Evolutionary conservation across 2,797 vertebrate genomes (phyloP).

Genomic region (Microhierax caerulescens): DNA sequence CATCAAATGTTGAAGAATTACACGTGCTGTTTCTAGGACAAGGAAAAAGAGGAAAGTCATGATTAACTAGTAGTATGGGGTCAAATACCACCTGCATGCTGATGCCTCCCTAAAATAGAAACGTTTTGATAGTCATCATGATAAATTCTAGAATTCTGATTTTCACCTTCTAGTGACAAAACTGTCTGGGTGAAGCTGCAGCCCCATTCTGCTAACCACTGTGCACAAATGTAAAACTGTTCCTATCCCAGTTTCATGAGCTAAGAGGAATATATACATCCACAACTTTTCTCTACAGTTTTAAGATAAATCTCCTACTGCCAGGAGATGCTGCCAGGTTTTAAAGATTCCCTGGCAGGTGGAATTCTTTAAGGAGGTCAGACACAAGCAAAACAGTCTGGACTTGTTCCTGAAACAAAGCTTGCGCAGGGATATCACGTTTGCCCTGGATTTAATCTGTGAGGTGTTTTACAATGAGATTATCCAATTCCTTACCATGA

Average conservation of each 20-base stretch:
- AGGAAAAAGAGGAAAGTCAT: not conserved
- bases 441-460: not conserved
- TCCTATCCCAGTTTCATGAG: not conserved
- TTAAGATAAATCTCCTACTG: not conserved
- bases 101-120: not conserved
- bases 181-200: not conserved
- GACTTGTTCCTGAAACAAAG: not conserved
- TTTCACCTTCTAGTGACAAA: not conserved
- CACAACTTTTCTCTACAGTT: not conserved
- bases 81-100: not conserved
- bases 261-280: not conserved
- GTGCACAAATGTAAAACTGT: not conserved
- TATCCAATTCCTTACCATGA: not conserved
- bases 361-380: not conserved
- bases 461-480: not conserved
- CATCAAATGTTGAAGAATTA: conserved; percentile 79
- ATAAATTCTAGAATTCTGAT: not conserved
- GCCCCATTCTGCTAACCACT: not conserved
- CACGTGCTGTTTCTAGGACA: conserved; percentile 69
- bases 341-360: not conserved
- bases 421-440: not conserved
- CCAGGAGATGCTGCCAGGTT: not conserved
- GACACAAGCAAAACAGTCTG: not conserved
- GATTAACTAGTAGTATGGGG: not conserved
- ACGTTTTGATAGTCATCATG: not conserved